Conservation (phyloP, 2,888 invertebrate genomes). For the Lacanobia wlatinum region DNA sequence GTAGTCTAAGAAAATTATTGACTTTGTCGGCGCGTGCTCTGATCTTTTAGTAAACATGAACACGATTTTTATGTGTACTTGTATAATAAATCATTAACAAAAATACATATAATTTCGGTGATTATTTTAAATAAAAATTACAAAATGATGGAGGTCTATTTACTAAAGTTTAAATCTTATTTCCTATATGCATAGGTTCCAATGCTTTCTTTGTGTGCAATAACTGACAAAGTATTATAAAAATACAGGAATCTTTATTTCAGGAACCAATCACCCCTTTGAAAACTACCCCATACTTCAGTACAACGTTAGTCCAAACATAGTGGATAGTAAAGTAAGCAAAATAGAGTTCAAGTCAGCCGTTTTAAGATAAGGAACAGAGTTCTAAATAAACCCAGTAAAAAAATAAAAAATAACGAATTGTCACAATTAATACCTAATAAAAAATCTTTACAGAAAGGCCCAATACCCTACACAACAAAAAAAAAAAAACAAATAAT, state of each 20-base stretch:
- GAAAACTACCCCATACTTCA: neutral
- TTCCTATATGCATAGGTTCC: neutral
- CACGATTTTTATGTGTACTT: constrained; percentile 39
- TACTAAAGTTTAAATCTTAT: neutral
- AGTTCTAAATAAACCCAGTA: neutral
- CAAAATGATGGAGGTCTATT: neutral
- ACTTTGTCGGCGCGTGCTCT: constrained; percentile 71
- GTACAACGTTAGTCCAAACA: neutral
- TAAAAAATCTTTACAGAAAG: too few relatives aligned
- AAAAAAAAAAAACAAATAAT: neutral
- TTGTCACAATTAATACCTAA: neutral
- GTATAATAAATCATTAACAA: constrained; percentile 25
- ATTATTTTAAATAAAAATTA: neutral
- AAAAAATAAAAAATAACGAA: neutral
- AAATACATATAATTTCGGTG: neutral
- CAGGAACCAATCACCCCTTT: neutral
- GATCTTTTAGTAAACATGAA: constrained; percentile 68
- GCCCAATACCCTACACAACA: too few relatives aligned
- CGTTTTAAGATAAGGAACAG: neutral
- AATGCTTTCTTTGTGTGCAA: neutral
- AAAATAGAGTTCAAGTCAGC: neutral
- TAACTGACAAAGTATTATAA: neutral
- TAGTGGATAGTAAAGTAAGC: neutral
- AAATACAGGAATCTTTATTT: neutral
- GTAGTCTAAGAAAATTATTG: constrained; percentile 61